Evolutionary conservation across 2,888 invertebrate species (phyloP).

Genomic region (Syritta pipiens): DNA sequence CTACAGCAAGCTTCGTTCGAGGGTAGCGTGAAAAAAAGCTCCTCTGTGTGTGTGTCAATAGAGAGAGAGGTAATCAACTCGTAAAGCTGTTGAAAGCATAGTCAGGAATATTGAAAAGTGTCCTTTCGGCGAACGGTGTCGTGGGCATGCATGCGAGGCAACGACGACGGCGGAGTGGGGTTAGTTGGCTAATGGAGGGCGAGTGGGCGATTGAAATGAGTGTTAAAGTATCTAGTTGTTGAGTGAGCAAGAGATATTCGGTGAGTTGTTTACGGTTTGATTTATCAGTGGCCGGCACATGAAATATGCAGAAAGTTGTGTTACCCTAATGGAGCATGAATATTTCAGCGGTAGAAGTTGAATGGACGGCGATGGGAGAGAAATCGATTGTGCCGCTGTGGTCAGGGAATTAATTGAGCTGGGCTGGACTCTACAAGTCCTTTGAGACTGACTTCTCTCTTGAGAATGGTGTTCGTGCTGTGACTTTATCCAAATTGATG

Average conservation of each 20-base stretch:
- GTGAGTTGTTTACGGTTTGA: constrained; percentile 40
- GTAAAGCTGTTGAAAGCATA: constrained; percentile 37
- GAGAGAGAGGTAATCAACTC: constrained; percentile 42
- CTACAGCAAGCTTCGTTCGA: not conserved
- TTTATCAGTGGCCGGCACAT: constrained; percentile 35
- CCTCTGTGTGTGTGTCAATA: not conserved
- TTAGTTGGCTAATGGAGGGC: not conserved
- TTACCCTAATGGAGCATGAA: constrained; percentile 18
- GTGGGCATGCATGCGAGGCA: not conserved
- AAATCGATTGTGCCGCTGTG: too few species aligned
- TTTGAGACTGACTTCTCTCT: too few species aligned
- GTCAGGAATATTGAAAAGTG: constrained; percentile 23
- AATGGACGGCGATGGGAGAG: too few species aligned
- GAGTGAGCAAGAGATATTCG: constrained; percentile 7
- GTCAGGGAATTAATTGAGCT: too few species aligned
- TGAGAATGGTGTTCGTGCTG: too few species aligned
- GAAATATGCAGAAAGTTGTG: constrained; percentile 31
- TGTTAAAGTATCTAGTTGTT: constrained; percentile 35
- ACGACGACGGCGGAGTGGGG: not conserved
- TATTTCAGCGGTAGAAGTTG: too few species aligned
- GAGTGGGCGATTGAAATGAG: too few species aligned
- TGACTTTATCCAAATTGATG: too few species aligned
- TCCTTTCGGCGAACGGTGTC: not conserved
- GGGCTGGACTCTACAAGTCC: too few species aligned
- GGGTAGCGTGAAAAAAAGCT: not conserved